Percentiles rank a stretch among this genome's conserved stretches.
phyloP scores from a whole-genome alignment of 2,797 vertebrate species.

The Arctocebus calabarensis region DNA sequence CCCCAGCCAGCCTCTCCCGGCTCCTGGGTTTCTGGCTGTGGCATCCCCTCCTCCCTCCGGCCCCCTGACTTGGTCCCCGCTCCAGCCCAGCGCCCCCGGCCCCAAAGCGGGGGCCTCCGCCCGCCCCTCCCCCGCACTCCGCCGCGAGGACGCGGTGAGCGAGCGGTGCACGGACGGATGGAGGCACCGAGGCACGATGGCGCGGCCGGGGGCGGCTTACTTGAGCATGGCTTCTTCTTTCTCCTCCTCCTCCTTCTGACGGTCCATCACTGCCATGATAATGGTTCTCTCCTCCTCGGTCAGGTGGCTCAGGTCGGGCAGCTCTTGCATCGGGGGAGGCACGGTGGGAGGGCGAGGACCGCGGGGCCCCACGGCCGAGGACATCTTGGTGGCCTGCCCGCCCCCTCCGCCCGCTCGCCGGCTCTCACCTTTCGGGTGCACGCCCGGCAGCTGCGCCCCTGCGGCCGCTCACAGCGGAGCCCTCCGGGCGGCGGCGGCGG shows the following conservation, averaged over 20 bases:
- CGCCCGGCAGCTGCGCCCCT: conserved; percentile 85
- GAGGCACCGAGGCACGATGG: conserved; percentile 69
- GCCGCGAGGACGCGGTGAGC: conserved; percentile 39
- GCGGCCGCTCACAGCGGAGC: conserved; percentile 85
- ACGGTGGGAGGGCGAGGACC: conserved; percentile 96
- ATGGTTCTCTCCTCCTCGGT: conserved; percentile 99
- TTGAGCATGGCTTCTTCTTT: conserved; percentile 99
- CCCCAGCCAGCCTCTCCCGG: not conserved
- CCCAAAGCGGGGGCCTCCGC: conserved; percentile 49
- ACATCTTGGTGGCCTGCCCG: conserved; percentile 93
- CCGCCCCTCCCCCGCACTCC: conserved; percentile 64
- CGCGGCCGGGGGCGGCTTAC: conserved; percentile 90
- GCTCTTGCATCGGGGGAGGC: conserved; percentile 95
- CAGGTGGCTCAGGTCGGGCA: conserved; percentile 99
- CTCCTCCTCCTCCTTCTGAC: conserved; percentile 98
- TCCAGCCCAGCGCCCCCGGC: not conserved
- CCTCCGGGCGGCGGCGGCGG: conserved; percentile 89
- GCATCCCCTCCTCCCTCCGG: not conserved
- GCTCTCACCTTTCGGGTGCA: conserved; percentile 80
- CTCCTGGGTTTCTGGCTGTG: not conserved
- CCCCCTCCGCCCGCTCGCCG: conserved; percentile 89
- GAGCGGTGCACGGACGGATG: conserved; percentile 59
- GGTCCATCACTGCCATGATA: conserved; percentile 99
- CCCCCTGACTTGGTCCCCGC: not conserved
- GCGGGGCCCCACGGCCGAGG: conserved; percentile 96